Conservation (phyloP, 2,113 vertebrate species). For the Carlito syrichta region DNA sequence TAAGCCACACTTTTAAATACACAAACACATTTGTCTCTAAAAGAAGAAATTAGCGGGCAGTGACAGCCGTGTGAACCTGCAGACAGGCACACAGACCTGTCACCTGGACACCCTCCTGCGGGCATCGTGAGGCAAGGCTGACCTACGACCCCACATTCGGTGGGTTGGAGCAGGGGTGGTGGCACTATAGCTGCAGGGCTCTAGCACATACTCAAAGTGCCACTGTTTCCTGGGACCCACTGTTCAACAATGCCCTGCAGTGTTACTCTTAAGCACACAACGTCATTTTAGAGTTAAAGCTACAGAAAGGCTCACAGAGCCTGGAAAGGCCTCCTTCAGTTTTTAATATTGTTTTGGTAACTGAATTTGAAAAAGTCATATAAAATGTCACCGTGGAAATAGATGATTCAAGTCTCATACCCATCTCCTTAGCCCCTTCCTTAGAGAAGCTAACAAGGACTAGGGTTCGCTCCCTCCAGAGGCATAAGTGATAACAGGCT, state of each 20-base stretch:
- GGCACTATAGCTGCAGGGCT: neutral
- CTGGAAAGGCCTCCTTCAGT: neutral
- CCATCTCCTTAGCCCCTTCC: neutral
- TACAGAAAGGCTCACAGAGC: neutral
- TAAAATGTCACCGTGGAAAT: slow-evolving; percentile 1
- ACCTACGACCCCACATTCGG: neutral
- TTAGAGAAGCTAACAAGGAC: neutral
- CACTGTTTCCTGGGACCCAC: fast-evolving
- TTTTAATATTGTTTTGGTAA: neutral
- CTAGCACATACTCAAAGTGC: fast-evolving
- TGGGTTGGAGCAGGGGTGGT: neutral
- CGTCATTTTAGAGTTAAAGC: neutral
- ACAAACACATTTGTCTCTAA: neutral
- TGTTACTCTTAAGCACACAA: neutral
- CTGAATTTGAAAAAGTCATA: slow-evolving; percentile 13
- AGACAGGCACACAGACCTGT: neutral
- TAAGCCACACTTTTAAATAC: fast-evolving
- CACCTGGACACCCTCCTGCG: fast-evolving
- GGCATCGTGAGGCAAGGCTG: neutral
- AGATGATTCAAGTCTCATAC: neutral
- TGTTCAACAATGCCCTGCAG: neutral
- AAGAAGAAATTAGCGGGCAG: neutral
- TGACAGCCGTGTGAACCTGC: fast-evolving
- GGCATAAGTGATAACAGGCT: neutral
- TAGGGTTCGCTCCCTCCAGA: neutral